Base-by-base conservation (phyloP, 1,140 invertebrate genomes). In the Ephestia elutella region DNA sequence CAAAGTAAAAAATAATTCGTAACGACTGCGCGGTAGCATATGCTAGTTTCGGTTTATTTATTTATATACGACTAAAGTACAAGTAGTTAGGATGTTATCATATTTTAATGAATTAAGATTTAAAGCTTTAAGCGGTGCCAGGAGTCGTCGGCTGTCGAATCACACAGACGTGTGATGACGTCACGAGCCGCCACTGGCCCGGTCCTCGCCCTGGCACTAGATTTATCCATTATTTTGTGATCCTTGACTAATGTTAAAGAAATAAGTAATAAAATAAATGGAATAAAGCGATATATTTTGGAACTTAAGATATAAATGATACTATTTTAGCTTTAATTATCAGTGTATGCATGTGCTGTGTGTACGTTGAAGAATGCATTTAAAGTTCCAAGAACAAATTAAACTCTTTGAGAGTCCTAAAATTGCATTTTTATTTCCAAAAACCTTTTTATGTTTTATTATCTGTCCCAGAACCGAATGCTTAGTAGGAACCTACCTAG, bases 371-470 rank as follows among this genome's bases (percentile, higher is more conserved):
- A 56, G 67, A 68, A 71, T 69, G 64, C 70, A 68, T 68, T 65
- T 64, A 63, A 63, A 70, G 77, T 79, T 77, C 74, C 63, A 77
- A 79, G 74, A 79, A 77, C 77, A 65, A 79, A 73, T 44, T 69
- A 65, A 64, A 77, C 76, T 79, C 74, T 79, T 51, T 64, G 63
- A 79, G 76, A 79, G 76, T 69, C 49, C 2, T 54, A 25, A 32
- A 2, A 5, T 25, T n/a, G 19, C 13, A 32, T 25, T 53, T 53
- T 53, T 53, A 53, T 21, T 53, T 21, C n/a, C 20, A 25, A 13
- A 25, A 21, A 2, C 5, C 50, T 25, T 25, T 25, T 25, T 25
- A n/a, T n/a, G n/a, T n/a, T n/a, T n/a, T n/a, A n/a, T n/a, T n/a
- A n/a, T n/a, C n/a, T n/a, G n/a, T n/a, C n/a, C n/a, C n/a, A n/a